Percentiles rank a stretch among this genome's conserved stretches.
Conservation (phyloP, 2,113 vertebrate species). For the Laticauda laticaudata region DNA sequence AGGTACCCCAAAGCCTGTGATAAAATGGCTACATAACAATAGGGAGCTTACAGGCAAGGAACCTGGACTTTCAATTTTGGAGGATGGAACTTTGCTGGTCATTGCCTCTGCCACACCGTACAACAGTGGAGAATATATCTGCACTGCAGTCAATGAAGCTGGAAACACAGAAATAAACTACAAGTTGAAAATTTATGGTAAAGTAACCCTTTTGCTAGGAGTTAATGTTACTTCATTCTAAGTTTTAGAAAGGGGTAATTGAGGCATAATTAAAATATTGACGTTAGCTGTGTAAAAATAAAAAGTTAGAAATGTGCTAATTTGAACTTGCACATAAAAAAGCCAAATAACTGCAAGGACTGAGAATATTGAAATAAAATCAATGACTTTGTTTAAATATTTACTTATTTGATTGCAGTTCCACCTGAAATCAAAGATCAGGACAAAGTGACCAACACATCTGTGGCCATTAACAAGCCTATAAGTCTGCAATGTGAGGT, state of each 20-base stretch:
- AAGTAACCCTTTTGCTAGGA: slow-evolving; percentile 3
- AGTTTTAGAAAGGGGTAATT: neutral
- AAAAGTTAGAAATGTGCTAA: neutral
- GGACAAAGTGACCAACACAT: slow-evolving; percentile 77
- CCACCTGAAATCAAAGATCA: slow-evolving; percentile 84
- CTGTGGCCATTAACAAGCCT: slow-evolving; percentile 80
- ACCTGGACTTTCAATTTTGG: slow-evolving; percentile 83
- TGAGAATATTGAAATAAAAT: neutral
- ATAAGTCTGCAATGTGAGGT: slow-evolving; percentile 85
- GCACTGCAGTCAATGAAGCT: slow-evolving; percentile 87
- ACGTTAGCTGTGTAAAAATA: neutral
- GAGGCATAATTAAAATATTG: neutral
- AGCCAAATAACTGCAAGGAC: neutral
- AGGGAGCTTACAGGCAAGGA: slow-evolving; percentile 84
- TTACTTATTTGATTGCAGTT: slow-evolving; percentile 71
- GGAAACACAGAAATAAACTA: slow-evolving; percentile 92
- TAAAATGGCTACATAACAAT: slow-evolving; percentile 89
- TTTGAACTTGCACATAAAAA: neutral
- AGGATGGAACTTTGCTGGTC: slow-evolving; percentile 82
- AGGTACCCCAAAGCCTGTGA: slow-evolving; percentile 89
- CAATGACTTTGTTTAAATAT: neutral
- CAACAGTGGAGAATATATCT: slow-evolving; percentile 89
- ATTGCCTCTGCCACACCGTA: slow-evolving; percentile 81
- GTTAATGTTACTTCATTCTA: neutral
- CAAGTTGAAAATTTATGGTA: slow-evolving; percentile 92